A percentile compares a stretch with the other conserved stretches of the same genome.
Evolutionary conservation across 2,113 vertebrate species (phyloP).

Genomic region (Labeo catla): DNA sequence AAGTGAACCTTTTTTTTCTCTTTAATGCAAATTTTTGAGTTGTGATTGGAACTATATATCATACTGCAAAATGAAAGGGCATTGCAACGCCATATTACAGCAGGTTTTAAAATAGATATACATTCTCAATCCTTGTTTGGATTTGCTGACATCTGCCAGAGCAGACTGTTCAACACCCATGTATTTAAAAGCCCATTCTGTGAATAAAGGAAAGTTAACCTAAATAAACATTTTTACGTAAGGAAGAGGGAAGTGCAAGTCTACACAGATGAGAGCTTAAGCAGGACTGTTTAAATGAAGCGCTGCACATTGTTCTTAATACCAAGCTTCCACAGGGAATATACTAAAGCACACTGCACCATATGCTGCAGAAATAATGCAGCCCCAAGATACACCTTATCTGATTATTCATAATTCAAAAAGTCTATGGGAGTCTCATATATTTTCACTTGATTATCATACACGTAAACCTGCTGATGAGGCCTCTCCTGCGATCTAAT

Average conservation of each 20-base stretch:
- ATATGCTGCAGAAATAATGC: slow-evolving; percentile 54
- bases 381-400: slow-evolving; percentile 46
- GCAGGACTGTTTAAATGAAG: slow-evolving; percentile 25
- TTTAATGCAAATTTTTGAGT: neutral
- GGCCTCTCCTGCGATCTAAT: slow-evolving; percentile 57
- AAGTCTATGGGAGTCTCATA: slow-evolving; percentile 37
- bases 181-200: slow-evolving; percentile 46
- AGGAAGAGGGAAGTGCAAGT: neutral
- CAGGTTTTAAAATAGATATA: neutral
- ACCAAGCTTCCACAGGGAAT: slow-evolving; percentile 34
- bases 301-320: slow-evolving; percentile 43
- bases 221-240: slow-evolving; percentile 28
- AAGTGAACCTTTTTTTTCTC: too few relatives aligned
- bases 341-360: slow-evolving; percentile 39
- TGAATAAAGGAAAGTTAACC: slow-evolving; percentile 40
- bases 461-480: slow-evolving; percentile 52
- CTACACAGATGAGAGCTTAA: slow-evolving; percentile 21
- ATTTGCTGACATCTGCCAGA: slow-evolving; percentile 23
- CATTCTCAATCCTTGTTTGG: neutral
- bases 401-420: slow-evolving; percentile 48
- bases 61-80: neutral
- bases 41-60: neutral
- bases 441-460: slow-evolving; percentile 56
- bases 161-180: slow-evolving; percentile 30
- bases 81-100: neutral